Conservation (phyloP, 2,888 invertebrate species). For the Athetis lepigone region DNA sequence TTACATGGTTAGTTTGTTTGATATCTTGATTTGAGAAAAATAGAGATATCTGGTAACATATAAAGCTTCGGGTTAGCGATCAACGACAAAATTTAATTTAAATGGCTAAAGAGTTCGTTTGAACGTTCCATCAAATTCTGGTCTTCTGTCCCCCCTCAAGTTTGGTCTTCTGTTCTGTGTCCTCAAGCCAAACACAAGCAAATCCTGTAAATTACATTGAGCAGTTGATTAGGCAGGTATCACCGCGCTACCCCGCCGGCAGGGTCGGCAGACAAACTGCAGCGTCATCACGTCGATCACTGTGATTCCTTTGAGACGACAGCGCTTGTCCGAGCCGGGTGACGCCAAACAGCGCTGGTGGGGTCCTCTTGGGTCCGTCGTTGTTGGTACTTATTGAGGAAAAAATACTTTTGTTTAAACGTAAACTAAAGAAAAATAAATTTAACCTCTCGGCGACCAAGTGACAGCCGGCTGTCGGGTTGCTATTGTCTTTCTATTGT, state of each 20-base stretch:
- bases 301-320: constrained; percentile 86
- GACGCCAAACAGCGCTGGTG: constrained; percentile 79
- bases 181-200: not conserved
- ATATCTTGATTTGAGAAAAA: too few relatives aligned
- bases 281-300: constrained; percentile 85
- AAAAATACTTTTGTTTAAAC: too few relatives aligned
- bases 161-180: too few relatives aligned
- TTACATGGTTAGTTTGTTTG: too few relatives aligned
- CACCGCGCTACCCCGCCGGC: constrained; percentile 33
- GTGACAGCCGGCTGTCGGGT: too few relatives aligned
- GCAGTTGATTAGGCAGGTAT: constrained; percentile 44
- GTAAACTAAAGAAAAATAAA: too few relatives aligned
- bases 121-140: not conserved
- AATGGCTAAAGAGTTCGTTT: not conserved
- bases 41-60: too few relatives aligned
- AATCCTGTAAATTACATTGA: constrained; percentile 30
- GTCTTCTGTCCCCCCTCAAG: not conserved
- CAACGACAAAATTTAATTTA: too few relatives aligned
- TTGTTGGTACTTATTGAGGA: not conserved
- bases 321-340: constrained; percentile 79
- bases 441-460: too few relatives aligned
- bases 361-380: constrained; percentile 64
- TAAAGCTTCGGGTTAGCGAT: not conserved
- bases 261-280: constrained; percentile 66
- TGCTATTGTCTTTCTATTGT: too few relatives aligned